Evolutionary conservation across 2,797 vertebrate genomes (phyloP).

Genomic region (Podarcis siculus): DNA sequence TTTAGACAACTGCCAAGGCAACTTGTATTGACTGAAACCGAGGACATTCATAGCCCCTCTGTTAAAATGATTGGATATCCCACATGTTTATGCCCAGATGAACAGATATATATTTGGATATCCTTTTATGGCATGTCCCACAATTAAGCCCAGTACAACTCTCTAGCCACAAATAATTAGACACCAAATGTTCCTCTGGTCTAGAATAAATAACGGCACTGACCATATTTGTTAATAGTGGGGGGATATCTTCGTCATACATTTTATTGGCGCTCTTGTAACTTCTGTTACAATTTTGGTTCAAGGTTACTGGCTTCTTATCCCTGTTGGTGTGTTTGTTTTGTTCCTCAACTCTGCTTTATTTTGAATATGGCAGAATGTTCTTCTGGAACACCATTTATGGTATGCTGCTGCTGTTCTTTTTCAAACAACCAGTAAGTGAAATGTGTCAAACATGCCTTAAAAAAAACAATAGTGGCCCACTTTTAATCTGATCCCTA

Average conservation of each 20-base stretch:
- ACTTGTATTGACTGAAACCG: background rate
- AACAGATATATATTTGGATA: constrained; percentile 34
- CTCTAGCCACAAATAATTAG: constrained; percentile 49
- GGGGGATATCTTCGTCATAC: constrained; percentile 36
- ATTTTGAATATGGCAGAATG: background rate
- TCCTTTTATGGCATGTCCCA: constrained; percentile 33
- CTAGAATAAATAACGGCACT: constrained; percentile 47
- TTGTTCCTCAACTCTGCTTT: background rate
- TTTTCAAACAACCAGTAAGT: background rate
- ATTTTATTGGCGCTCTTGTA: constrained; percentile 55
- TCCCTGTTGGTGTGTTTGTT: constrained; percentile 23
- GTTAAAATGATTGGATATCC: background rate
- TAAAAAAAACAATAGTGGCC: background rate
- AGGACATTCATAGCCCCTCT: background rate
- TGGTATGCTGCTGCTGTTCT: background rate
- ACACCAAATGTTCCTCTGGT: constrained; percentile 53
- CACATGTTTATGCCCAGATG: constrained; percentile 35
- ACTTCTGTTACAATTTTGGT: constrained; percentile 46
- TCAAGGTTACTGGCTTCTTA: constrained; percentile 44
- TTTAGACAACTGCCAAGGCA: background rate
- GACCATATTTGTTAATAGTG: constrained; percentile 16
- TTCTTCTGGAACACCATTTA: background rate
- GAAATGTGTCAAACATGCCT: background rate
- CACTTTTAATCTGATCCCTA: constrained; percentile 27
- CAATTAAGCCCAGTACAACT: constrained; percentile 36